phyloP scores from a whole-genome alignment of 2,888 invertebrate species.

The Eretmocerus hayati region DNA sequence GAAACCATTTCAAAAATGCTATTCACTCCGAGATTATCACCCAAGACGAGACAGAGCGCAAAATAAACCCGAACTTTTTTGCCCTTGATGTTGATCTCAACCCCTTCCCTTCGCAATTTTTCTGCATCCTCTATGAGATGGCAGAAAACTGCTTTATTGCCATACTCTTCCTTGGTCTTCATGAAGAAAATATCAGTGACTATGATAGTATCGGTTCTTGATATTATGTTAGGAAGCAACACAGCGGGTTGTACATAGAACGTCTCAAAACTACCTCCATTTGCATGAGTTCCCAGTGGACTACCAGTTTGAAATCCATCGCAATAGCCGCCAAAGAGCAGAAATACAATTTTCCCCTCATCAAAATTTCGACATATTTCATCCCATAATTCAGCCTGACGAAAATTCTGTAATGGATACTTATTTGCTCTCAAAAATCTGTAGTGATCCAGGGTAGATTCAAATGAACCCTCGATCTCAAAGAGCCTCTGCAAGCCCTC shows the following conservation, averaged over 20 bases:
- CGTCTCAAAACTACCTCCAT: background rate
- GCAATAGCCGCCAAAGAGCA: background rate
- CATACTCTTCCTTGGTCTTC: background rate
- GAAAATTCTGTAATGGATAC: background rate
- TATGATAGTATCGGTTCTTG: background rate
- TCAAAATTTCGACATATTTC: background rate
- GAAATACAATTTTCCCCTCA: background rate
- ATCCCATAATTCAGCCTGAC: background rate
- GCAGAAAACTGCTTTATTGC: background rate
- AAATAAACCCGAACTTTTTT: background rate
- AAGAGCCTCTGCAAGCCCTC: background rate
- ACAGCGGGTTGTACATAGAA: background rate
- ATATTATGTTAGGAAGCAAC: background rate
- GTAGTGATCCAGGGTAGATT: background rate
- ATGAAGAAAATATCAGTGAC: background rate
- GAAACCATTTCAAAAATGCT: background rate
- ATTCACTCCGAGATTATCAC: conserved; percentile 1
- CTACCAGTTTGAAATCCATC: background rate
- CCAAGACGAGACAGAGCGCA: too few relatives aligned
- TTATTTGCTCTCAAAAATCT: background rate
- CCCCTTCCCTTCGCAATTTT: background rate
- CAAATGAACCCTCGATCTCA: background rate
- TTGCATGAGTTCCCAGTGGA: background rate
- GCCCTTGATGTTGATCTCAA: background rate
- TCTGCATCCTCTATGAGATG: background rate